phyloP scores from a whole-genome alignment of 2,888 invertebrate species.

The Ellobium chinense region DNA sequence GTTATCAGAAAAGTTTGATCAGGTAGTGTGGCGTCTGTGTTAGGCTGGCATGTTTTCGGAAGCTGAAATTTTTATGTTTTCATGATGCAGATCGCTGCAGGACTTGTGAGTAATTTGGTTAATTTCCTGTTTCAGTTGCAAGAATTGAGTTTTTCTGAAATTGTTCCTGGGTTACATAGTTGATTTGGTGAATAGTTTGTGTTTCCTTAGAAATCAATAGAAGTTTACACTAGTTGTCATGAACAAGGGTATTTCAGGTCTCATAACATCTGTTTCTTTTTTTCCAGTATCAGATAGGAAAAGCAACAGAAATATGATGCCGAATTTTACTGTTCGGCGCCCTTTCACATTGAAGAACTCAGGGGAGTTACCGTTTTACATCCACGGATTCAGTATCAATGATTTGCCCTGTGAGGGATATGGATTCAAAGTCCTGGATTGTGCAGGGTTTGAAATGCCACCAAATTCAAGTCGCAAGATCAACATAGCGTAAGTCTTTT shows the following conservation, averaged over 20 bases:
- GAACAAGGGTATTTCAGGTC: not conserved
- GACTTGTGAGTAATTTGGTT: too few species aligned
- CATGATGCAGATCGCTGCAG: too few species aligned
- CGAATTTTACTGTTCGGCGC: slow-evolving; percentile 87
- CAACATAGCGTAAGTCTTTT: slow-evolving; percentile 86
- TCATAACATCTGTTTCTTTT: not conserved
- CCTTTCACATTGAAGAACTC: slow-evolving; percentile 92
- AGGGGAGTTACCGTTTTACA: slow-evolving; percentile 91
- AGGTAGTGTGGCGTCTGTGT: too few species aligned
- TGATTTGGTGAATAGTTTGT: too few species aligned
- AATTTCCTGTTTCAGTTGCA: too few species aligned
- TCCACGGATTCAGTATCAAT: slow-evolving; percentile 85
- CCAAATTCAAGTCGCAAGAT: slow-evolving; percentile 81
- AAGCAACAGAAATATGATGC: slow-evolving; percentile 77
- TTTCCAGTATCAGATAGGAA: slow-evolving; percentile 67
- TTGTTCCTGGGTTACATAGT: too few species aligned
- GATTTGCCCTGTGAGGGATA: slow-evolving; percentile 87
- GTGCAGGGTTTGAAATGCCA: slow-evolving; percentile 72
- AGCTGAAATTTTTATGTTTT: too few species aligned
- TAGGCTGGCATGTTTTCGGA: too few species aligned
- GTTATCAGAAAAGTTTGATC: too few species aligned
- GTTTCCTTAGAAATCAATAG: too few species aligned
- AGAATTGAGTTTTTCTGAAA: too few species aligned
- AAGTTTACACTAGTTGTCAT: too few species aligned
- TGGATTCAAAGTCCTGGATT: slow-evolving; percentile 76